Evolutionary conservation across 2,113 vertebrate species (phyloP).

Genomic region (Tiliqua scincoides): DNA sequence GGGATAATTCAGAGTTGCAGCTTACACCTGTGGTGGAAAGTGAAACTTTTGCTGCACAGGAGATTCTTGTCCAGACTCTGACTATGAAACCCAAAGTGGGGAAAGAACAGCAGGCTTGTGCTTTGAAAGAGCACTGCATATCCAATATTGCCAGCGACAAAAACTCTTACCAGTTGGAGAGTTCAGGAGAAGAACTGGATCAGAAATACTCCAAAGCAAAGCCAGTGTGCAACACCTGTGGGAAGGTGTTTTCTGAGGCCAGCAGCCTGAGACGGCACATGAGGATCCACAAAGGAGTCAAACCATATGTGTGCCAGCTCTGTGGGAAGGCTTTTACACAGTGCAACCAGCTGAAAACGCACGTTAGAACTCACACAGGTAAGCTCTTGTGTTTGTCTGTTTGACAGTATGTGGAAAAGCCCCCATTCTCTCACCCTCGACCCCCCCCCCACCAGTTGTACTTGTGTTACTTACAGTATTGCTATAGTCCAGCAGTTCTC

Average conservation of each 20-base stretch:
- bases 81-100: slow-evolving; percentile 72
- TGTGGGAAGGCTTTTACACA: slow-evolving; percentile 96
- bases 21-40: slow-evolving; percentile 70
- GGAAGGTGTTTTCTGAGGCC: slow-evolving; percentile 91
- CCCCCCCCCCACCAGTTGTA: too few species aligned
- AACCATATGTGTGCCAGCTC: slow-evolving; percentile 93
- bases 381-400: slow-evolving; percentile 49
- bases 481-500: too few species aligned
- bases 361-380: slow-evolving; percentile 98
- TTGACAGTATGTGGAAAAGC: background rate
- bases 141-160: slow-evolving; percentile 73
- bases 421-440: background rate
- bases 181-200: slow-evolving; percentile 70
- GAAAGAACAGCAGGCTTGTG: slow-evolving; percentile 70
- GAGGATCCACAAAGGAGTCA: slow-evolving; percentile 96
- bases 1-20: slow-evolving; percentile 67
- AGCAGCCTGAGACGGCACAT: slow-evolving; percentile 95
- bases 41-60: slow-evolving; percentile 72
- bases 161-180: slow-evolving; percentile 72
- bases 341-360: slow-evolving; percentile 96
- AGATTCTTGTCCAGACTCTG: slow-evolving; percentile 68
- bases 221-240: slow-evolving; percentile 89
- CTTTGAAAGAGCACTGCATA: slow-evolving; percentile 74
- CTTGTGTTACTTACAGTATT: too few species aligned
- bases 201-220: slow-evolving; percentile 82